Conservation (phyloP, 2,113 vertebrate species). For the Larimichthys polyactis region DNA sequence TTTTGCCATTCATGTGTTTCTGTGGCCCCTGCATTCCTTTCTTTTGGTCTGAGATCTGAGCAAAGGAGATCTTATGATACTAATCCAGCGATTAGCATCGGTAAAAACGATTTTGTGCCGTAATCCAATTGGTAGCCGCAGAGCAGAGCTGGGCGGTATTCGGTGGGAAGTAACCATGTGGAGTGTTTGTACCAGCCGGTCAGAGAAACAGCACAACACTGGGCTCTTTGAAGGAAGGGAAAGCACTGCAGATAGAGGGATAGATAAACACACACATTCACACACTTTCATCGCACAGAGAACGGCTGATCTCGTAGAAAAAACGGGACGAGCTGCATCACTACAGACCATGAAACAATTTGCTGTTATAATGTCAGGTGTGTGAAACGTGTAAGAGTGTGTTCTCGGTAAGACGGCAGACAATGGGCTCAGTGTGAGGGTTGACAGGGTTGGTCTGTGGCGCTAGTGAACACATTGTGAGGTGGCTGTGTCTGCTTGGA, state of each 20-base stretch:
- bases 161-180: conserved; percentile 28
- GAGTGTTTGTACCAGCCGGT: conserved; percentile 34
- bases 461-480: conserved; percentile 1
- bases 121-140: conserved; percentile 62
- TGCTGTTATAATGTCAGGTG: conserved; percentile 11
- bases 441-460: conserved; percentile 20
- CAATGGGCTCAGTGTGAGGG: conserved; percentile 64
- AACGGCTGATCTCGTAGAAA: not conserved
- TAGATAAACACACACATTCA: conserved; percentile 28
- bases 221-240: conserved; percentile 1
- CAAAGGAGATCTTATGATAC: conserved; percentile 64
- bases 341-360: conserved; percentile 1
- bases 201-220: conserved; percentile 27
- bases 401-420: not conserved
- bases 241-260: not conserved
- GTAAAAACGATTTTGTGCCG: conserved; percentile 55
- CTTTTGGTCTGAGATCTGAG: conserved; percentile 43
- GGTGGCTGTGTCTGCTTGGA: conserved; percentile 11
- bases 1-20: conserved; percentile 14
- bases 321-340: not conserved
- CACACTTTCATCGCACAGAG: not conserved
- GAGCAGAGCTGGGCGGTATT: conserved; percentile 36
- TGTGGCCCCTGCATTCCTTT: conserved; percentile 44
- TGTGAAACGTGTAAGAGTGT: conserved; percentile 16
- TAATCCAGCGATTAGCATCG: conserved; percentile 72